phyloP scores from a whole-genome alignment of 2,113 vertebrate species.

The Anarhynchus alexandrinus region DNA sequence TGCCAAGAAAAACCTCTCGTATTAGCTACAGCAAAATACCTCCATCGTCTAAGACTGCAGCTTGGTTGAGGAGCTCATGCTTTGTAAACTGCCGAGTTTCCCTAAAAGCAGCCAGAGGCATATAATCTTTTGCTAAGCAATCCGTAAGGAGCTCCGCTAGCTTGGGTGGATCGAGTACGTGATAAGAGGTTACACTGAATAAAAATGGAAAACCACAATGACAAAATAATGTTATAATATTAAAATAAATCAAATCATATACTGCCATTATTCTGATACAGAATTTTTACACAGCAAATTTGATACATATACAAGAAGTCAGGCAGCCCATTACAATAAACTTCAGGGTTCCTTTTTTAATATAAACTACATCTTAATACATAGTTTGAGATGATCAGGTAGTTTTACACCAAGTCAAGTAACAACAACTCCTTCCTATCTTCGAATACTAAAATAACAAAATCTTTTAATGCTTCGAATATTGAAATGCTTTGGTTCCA shows the following conservation, averaged over 20 bases:
- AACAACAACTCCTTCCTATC: slow-evolving; percentile 6
- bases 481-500: slow-evolving; percentile 32
- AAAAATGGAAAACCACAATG: slow-evolving; percentile 59
- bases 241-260: slow-evolving; percentile 75
- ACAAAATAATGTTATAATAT: slow-evolving; percentile 77
- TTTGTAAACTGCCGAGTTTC: not conserved
- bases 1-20: not conserved
- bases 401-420: slow-evolving; percentile 53
- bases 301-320: slow-evolving; percentile 66
- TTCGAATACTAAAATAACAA: slow-evolving; percentile 12
- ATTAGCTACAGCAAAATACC: not conserved
- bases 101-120: not conserved
- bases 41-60: not conserved
- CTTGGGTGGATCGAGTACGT: not conserved
- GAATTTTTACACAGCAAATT: slow-evolving; percentile 76
- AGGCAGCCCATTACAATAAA: slow-evolving; percentile 57
- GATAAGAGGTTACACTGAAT: slow-evolving; percentile 36
- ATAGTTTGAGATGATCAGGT: slow-evolving; percentile 33
- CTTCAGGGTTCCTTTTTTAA: slow-evolving; percentile 59
- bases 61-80: not conserved
- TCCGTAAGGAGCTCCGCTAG: not conserved
- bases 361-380: slow-evolving; percentile 65
- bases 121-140: not conserved
- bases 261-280: slow-evolving; percentile 81
- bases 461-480: not conserved